Base-by-base conservation (phyloP, 2,113 vertebrate genomes). In the Psophia crepitans region DNA sequence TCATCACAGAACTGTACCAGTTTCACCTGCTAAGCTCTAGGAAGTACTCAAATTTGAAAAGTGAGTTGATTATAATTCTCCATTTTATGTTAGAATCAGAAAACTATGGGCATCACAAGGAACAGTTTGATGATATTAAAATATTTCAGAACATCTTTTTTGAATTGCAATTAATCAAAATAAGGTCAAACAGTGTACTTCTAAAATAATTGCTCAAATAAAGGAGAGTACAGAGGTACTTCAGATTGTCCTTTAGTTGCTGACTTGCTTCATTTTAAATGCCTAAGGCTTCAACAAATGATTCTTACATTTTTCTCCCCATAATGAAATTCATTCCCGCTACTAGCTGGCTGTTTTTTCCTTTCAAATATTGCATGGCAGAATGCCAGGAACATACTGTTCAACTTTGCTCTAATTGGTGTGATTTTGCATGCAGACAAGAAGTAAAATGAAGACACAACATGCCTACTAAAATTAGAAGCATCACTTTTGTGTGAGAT, bases 361-460 rank as follows among this genome's bases (percentile, higher is more conserved):
- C 84, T 78, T 91, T 93, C 84, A 69, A 44, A 84, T 91, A 84
- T 12, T 74, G 58, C 57, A 8, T 78, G 79, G 87, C 79, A 93
- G n/a, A 78, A 41, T 82, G 70, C 88, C 90, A 90, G 65, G 90
- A 87, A 96, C 93, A 77, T 41, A 21, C 32, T 87, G 91, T 94
- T 88, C 88, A 90, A 91, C 76, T 94, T 96, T 85, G 61, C 89
- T 87, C 56, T 97, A 96, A 96, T 92, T 95, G 83, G 70, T 96
- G 74, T 93, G 77, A 87, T 95, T 90, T 94, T 90, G 68, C 76
- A 90, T 89, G 82, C 88, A 90, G 78, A 90, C 75, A 84, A 88
- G 85, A 84, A 94, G 35, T 93, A 92, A 92, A 95, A 81, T 41
- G 82, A 92, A 97, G 74, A 90, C 51, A 79, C 60, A 92, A 90